These are phyloP conservation scores for Spilosoma lubricipeda DNA, from an alignment of 2,888 invertebrate species.

Conservation along the genomic window DNA sequence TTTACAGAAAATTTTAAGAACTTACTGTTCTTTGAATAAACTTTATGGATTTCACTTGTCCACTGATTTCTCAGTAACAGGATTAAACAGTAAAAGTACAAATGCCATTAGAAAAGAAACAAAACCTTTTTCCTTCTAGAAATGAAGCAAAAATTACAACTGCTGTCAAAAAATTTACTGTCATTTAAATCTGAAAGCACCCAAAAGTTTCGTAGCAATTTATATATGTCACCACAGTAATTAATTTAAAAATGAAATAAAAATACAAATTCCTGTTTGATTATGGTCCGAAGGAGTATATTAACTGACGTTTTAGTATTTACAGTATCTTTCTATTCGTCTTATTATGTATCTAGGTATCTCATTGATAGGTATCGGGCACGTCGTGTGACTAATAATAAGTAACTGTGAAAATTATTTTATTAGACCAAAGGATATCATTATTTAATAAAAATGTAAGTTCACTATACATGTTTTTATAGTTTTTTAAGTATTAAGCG, in stretches of 20 bases:
- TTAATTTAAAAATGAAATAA: not conserved
- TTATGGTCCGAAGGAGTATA: slow-evolving; percentile 57
- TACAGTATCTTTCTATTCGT: slow-evolving; percentile 61
- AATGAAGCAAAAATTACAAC: not conserved
- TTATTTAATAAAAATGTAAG: slow-evolving; percentile 3
- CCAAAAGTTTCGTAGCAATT: too few species aligned
- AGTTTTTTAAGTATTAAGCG: not conserved
- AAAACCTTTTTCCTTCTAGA: not conserved
- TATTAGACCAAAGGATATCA: not conserved
- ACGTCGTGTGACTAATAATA: not conserved
- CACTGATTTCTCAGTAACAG: too few species aligned
- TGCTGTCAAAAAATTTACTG: not conserved
- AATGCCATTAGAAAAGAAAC: not conserved
- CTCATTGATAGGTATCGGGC: slow-evolving; percentile 56
- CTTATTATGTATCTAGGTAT: slow-evolving; percentile 63
- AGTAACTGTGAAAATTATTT: slow-evolving; percentile 1
- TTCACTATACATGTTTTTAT: not conserved
- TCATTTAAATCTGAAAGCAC: not conserved
- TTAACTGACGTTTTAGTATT: slow-evolving; percentile 61
- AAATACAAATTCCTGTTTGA: slow-evolving; percentile 6
- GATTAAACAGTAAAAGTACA: too few species aligned
- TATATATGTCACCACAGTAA: too few species aligned
- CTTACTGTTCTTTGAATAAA: not conserved
- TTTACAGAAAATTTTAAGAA: too few species aligned
- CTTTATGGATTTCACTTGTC: not conserved